Evolutionary conservation across 2,113 vertebrate species (phyloP), one percentile per base, ranked within the genome.

Genomic region (Glareola pratincola): DNA sequence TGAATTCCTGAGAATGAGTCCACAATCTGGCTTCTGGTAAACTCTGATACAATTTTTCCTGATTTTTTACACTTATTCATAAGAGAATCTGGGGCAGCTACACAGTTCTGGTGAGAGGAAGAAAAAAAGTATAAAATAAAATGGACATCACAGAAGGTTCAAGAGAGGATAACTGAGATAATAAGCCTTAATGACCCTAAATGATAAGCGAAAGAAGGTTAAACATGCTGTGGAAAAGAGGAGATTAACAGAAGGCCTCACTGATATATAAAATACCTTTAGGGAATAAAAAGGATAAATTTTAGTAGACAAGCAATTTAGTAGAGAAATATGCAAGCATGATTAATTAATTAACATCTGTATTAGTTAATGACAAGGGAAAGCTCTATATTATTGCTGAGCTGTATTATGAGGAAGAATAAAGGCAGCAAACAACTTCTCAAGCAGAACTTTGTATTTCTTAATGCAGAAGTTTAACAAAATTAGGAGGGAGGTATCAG

Each of bases 321-420:
- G 60, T 10, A 71, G 72, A 85, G 75, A 83, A 27, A 78, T 62
- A 68, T 66, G 84, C 60, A 71, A 94, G 73, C 54, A 71, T 51
- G 50, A 92, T 93, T 94, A 90, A 96, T 97, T 96, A 88, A 96
- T 94, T 96, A 93, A 89, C 60, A 48, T 66, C 90, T 90, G 68
- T 84, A 94, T 85, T 88, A 82, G 59, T 92, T 90, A 93, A 93
- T 95, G 77, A 83, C 13, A 0, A 92, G 37, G 34, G 79, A 95
- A 75, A 82, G 36, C 59, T 83, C 66, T 19, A 8, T 32, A 4
- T 66, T 88, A 41, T 36, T 57, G 75, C 68, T 80, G 72, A 66
- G 56, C 32, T 75, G 48, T 5, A 66, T 56, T 12, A 84, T 15
- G 26, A 93, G 30, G 41, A 53, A 73, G 83, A 91, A 75, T 14